Percentiles rank a stretch among this genome's conserved stretches.
These are phyloP conservation scores for Telmatochromis sp. DNA, from an alignment of 2,113 vertebrate genomes.

Conservation along the genomic window DNA sequence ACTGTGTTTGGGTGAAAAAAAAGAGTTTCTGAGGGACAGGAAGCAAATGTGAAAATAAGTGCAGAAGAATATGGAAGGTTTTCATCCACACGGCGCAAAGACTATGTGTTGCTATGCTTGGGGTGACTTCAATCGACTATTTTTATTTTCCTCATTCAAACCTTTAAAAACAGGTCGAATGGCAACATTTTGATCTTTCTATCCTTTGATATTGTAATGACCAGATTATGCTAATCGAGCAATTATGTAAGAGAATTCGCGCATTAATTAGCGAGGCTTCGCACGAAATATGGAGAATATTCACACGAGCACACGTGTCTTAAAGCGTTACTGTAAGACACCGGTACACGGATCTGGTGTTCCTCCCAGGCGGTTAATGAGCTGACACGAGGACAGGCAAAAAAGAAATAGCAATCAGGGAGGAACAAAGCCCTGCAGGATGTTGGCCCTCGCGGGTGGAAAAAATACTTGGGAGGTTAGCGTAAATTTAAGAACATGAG, in stretches of 20 bases:
- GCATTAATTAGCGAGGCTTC: not conserved
- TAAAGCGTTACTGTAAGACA: not conserved
- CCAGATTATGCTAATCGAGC: not conserved
- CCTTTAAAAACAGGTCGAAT: not conserved
- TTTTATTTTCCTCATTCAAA: not conserved
- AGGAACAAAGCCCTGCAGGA: constrained; percentile 17
- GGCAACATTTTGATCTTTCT: not conserved
- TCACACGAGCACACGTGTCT: not conserved
- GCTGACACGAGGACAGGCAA: constrained; percentile 7
- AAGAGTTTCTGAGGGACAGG: not conserved
- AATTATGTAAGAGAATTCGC: not conserved
- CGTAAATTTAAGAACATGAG: not conserved
- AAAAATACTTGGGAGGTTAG: not conserved
- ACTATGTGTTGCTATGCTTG: not conserved
- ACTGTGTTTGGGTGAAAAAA: not conserved
- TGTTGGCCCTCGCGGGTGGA: not conserved
- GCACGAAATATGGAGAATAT: not conserved
- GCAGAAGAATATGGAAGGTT: not conserved
- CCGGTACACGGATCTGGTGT: not conserved
- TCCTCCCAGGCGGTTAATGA: constrained; percentile 33
- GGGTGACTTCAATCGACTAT: not conserved
- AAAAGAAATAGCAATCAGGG: constrained; percentile 30
- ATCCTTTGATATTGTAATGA: not conserved
- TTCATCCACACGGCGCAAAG: not conserved
- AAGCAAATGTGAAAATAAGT: not conserved